Percentiles rank a stretch among this genome's conserved stretches.
phyloP scores from a whole-genome alignment of 2,888 invertebrate species.

The Tromatobia lineatoria region DNA sequence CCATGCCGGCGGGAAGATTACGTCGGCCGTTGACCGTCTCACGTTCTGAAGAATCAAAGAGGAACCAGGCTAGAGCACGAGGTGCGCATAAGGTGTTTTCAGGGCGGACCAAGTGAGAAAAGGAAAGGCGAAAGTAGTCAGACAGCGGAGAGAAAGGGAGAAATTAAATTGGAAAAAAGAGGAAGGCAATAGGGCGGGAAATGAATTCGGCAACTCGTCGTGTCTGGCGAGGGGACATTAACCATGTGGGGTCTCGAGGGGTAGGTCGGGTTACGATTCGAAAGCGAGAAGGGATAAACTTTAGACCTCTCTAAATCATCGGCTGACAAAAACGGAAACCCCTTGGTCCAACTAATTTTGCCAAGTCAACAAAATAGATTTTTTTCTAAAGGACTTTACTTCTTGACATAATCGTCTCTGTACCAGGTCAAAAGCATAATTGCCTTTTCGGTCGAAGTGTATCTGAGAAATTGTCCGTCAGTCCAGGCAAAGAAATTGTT shows the following conservation, averaged over 20 bases:
- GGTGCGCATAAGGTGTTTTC: conserved; percentile 58
- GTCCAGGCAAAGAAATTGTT: too few species aligned
- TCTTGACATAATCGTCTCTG: too few species aligned
- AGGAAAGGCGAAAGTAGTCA: neutral
- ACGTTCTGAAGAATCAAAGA: conserved; percentile 71
- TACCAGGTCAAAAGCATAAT: too few species aligned
- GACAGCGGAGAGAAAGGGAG: conserved; percentile 2
- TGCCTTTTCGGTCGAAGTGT: too few species aligned
- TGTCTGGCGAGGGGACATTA: conserved; percentile 29
- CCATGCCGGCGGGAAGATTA: conserved; percentile 69
- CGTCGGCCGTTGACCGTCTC: conserved; percentile 70
- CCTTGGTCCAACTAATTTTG: neutral
- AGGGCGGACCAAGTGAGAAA: conserved; percentile 16
- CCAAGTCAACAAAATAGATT: too few species aligned
- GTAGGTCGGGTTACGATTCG: conserved; percentile 55
- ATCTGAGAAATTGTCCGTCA: too few species aligned
- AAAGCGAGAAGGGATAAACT: conserved; percentile 20
- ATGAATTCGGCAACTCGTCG: conserved; percentile 28
- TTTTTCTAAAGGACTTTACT: too few species aligned
- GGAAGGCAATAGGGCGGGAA: conserved; percentile 6
- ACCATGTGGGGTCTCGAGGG: conserved; percentile 51
- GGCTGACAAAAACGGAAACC: conserved; percentile 5
- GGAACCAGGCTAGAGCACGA: conserved; percentile 67
- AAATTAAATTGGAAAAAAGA: neutral
- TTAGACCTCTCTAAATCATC: neutral